Evolutionary conservation across 2,113 vertebrate genomes (phyloP).

Genomic region (Azemiops feae): DNA sequence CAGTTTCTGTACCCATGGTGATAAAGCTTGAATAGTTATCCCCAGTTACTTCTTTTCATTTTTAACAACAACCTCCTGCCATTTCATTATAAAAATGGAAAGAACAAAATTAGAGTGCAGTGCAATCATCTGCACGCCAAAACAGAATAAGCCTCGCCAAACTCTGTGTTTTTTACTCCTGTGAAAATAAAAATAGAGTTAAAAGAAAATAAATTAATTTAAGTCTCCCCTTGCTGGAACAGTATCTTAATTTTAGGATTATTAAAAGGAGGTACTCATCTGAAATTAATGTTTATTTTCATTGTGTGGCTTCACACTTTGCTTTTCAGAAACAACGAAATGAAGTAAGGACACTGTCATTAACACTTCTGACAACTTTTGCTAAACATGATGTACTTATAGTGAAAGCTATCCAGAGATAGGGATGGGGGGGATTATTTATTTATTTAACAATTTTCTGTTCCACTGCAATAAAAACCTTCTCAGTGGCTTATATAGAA

Average conservation of each 20-base stretch:
- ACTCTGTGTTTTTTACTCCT: background rate
- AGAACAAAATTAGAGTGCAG: background rate
- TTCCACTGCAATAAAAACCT: background rate
- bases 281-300: background rate
- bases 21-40: background rate
- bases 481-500: background rate
- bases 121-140: background rate
- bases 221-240: background rate
- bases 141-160: background rate
- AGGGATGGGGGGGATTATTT: background rate
- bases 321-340: background rate
- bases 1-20: background rate
- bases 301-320: background rate
- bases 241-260: background rate
- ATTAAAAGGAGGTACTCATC: background rate
- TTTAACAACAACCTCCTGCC: background rate
- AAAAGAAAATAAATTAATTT: background rate
- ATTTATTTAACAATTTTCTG: background rate
- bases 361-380: background rate
- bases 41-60: background rate
- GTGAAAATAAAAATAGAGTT: background rate
- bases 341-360: background rate
- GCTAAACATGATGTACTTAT: background rate
- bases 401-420: background rate
- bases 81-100: background rate